Conservation (phyloP, 2,888 invertebrate genomes). For the Acleris laterana region DNA sequence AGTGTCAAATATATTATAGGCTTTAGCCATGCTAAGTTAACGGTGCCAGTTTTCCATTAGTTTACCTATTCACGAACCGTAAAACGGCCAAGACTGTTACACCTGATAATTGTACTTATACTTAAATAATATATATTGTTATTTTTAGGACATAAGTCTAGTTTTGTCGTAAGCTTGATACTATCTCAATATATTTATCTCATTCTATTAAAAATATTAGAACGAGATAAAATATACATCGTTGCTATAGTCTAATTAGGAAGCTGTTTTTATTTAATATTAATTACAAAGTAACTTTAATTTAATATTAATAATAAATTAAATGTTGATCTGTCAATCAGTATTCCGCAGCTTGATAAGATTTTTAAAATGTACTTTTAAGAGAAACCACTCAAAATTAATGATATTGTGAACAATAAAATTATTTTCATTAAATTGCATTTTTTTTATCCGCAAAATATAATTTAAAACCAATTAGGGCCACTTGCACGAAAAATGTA, state of each 20-base stretch:
- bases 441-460: background rate
- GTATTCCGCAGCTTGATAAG: constrained; percentile 34
- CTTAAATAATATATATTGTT: constrained; percentile 17
- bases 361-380: constrained; percentile 31
- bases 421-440: constrained; percentile 10
- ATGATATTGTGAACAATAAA: constrained; percentile 34
- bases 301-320: constrained; percentile 18
- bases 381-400: constrained; percentile 28
- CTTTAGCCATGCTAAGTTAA: background rate
- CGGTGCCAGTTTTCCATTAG: constrained; percentile 2
- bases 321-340: constrained; percentile 35
- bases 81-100: constrained; percentile 28
- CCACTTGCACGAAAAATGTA: too few species aligned
- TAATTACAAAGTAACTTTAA: background rate
- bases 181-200: constrained; percentile 19
- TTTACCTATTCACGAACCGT: constrained; percentile 6
- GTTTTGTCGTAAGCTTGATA: background rate
- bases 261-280: constrained; percentile 1
- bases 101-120: constrained; percentile 5
- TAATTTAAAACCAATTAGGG: too few species aligned
- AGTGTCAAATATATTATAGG: too few species aligned
- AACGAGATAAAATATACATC: constrained; percentile 19
- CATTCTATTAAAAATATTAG: constrained; percentile 9
- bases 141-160: constrained; percentile 16
- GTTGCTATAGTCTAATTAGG: background rate